Percentiles rank a stretch among this genome's conserved stretches.
phyloP scores from a whole-genome alignment of 2,113 vertebrate species.

The Callaeas wilsoni region DNA sequence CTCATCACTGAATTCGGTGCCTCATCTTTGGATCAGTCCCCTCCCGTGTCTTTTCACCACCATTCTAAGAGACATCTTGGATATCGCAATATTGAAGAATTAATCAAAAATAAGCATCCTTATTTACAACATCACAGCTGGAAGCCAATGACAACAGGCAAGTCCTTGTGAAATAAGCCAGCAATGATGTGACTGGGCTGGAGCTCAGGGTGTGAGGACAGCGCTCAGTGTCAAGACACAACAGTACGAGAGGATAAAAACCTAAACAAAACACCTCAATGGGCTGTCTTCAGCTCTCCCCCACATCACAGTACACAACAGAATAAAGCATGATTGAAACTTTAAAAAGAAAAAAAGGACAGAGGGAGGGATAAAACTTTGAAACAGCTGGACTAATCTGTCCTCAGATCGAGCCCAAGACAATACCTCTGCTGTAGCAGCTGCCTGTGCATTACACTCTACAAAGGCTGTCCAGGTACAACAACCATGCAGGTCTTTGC shows the following conservation, averaged over 20 bases:
- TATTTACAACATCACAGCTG: not conserved
- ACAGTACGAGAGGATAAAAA: not conserved
- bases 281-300: not conserved
- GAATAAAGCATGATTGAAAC: not conserved
- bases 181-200: not conserved
- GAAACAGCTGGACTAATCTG: not conserved
- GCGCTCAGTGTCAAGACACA: not conserved
- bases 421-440: not conserved
- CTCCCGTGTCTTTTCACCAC: not conserved
- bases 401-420: not conserved
- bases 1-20: not conserved
- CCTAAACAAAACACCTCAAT: not conserved
- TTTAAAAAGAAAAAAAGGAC: not conserved
- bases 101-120: not conserved
- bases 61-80: not conserved
- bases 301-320: accelerated
- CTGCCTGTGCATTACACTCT: not conserved
- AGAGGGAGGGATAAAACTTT: not conserved
- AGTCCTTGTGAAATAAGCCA: not conserved
- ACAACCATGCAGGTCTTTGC: not conserved
- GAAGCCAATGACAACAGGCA: not conserved
- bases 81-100: not conserved
- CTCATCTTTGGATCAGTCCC: not conserved
- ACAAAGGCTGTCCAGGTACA: not conserved
- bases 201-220: not conserved